phyloP scores from a whole-genome alignment of 2,888 invertebrate species.

The Operophtera brumata region DNA sequence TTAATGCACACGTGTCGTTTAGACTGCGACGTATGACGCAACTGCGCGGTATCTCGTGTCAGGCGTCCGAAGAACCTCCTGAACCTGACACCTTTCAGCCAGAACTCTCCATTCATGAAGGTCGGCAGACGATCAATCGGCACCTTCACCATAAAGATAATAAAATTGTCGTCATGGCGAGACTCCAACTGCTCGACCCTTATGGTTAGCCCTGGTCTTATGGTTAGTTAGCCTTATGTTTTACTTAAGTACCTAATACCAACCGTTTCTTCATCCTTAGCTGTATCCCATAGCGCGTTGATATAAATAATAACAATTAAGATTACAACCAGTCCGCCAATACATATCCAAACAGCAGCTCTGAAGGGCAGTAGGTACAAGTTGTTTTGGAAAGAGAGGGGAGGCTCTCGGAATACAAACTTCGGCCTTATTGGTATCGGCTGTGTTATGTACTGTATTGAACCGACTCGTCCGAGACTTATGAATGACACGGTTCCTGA shows the following conservation, averaged over 20 bases:
- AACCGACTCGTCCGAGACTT: conserved; percentile 38
- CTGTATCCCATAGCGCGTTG: conserved; percentile 60
- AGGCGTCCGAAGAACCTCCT: no score
- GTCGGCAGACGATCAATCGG: no score
- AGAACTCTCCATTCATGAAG: no score
- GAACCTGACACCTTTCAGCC: no score
- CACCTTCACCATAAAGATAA: no score
- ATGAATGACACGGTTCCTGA: conserved; percentile 55
- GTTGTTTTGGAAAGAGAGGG: conserved; percentile 83
- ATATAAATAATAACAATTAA: conserved; percentile 48
- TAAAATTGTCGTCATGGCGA: no score
- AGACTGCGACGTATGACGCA: no score
- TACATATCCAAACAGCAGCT: conserved; percentile 80
- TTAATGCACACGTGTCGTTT: no score
- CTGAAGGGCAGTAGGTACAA: conserved; percentile 83
- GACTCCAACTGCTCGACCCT: no score
- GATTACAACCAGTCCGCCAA: conserved; percentile 62
- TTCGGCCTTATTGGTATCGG: conserved; percentile 60
- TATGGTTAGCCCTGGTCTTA: no score
- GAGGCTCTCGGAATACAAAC: conserved; percentile 84
- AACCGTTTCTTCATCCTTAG: conserved; percentile 31
- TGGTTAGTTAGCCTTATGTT: no score
- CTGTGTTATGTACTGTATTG: conserved; percentile 70
- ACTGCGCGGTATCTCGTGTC: no score
- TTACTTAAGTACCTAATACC: not conserved